A percentile compares a stretch with the other conserved stretches of the same genome.
Conservation (phyloP, 1,140 invertebrate genomes). For the Oryzaephilus surinamensis region DNA sequence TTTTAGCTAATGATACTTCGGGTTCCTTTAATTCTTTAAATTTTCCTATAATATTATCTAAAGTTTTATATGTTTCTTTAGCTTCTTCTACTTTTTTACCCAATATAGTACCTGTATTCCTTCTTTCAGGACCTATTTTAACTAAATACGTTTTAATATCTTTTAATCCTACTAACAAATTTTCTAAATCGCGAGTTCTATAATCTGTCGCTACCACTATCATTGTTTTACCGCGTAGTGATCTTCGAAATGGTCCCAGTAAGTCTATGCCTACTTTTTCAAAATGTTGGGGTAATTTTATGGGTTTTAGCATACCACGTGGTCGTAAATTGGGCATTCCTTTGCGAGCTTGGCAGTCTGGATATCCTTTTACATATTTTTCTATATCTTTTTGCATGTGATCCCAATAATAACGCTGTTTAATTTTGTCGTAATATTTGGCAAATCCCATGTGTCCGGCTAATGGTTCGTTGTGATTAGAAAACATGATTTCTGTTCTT, state of each 20-base stretch:
- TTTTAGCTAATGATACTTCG: no score
- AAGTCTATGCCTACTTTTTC: conserved; percentile 18
- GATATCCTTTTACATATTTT: conserved; percentile 20
- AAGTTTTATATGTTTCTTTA: no score
- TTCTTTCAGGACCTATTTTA: no score
- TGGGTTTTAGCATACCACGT: conserved; percentile 15
- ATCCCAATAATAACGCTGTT: conserved; percentile 17
- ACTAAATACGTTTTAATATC: no score
- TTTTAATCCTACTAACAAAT: no score
- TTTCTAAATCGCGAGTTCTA: no score
- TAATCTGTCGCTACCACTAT: conserved; percentile 23
- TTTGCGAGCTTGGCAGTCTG: conserved; percentile 18
- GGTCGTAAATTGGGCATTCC: conserved; percentile 10
- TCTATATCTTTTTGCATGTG: conserved; percentile 16
- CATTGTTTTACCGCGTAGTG: conserved; percentile 14
- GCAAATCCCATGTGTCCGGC: conserved; percentile 13
- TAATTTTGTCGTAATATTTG: conserved; percentile 17
- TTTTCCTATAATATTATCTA: no score
- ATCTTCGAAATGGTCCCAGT: conserved; percentile 19
- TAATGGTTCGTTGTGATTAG: conserved; percentile 10
- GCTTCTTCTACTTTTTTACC: no score
- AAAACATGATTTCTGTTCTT: conserved; percentile 9
- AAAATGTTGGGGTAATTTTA: conserved; percentile 12
- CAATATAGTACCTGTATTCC: no score
- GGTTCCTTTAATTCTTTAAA: no score